Conservation (phyloP, 2,797 vertebrate species). For the Gymnodraco acuticeps region DNA sequence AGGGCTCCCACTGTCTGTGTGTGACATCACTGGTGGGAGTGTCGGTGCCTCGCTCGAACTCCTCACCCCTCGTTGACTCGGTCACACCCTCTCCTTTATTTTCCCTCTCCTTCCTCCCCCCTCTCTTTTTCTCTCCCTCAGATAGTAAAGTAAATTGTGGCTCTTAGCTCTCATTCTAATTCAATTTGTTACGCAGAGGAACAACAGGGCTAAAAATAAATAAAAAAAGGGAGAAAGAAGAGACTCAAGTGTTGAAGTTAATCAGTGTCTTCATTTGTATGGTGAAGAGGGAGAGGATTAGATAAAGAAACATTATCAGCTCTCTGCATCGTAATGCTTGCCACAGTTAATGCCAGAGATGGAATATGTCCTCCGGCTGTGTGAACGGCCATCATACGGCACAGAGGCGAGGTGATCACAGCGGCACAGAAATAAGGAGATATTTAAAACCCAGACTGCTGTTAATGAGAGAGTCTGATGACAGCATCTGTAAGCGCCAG, state of each 20-base stretch:
- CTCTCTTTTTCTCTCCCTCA: conserved; percentile 1
- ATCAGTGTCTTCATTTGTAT: conserved; percentile 74
- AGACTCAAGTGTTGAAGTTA: conserved; percentile 71
- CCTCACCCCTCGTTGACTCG: conserved; percentile 73
- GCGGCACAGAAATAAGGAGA: not conserved
- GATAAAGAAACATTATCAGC: conserved; percentile 68
- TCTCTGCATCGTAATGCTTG: conserved; percentile 70
- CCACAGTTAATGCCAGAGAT: conserved; percentile 62
- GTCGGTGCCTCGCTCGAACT: conserved; percentile 61
- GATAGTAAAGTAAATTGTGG: conserved; percentile 69
- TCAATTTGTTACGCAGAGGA: conserved; percentile 76
- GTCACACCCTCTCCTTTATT: conserved; percentile 67
- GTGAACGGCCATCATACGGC: conserved; percentile 38
- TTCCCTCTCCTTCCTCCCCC: conserved; percentile 29
- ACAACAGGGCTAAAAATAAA: conserved; percentile 51
- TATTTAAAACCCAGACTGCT: conserved; percentile 4
- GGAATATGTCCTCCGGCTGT: conserved; percentile 67
- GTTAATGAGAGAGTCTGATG: not conserved
- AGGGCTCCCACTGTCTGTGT: conserved; percentile 54
- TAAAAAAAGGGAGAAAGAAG: not conserved
- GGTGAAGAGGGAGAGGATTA: conserved; percentile 56
- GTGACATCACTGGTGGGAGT: conserved; percentile 73
- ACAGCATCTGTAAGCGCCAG: conserved; percentile 9
- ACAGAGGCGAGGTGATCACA: conserved; percentile 16
- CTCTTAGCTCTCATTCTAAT: conserved; percentile 80